phyloP scores from a whole-genome alignment of 92 coral and sea anemone genomes.

The Zoanthus sansibaricus region DNA sequence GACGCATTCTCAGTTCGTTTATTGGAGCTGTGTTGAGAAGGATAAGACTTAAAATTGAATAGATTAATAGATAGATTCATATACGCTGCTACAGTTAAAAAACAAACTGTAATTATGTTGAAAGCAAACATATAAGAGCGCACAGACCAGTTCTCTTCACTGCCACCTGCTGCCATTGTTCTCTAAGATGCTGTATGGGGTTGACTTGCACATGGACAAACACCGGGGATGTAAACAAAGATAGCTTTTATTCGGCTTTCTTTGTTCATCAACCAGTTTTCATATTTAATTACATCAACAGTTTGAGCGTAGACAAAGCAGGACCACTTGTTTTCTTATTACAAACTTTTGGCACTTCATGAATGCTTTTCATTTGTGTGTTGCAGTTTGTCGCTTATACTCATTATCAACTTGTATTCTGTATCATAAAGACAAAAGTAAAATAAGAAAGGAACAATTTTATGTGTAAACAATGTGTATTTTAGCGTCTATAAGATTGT shows the following conservation, averaged over 20 bases:
- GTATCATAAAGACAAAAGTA: not conserved
- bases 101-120: slow-evolving; percentile 24
- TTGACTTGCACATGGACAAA: slow-evolving; percentile 46
- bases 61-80: not conserved
- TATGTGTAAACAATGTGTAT: not conserved
- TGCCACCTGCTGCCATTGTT: slow-evolving; percentile 46
- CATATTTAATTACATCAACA: slow-evolving; percentile 42
- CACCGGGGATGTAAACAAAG: slow-evolving; percentile 40
- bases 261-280: slow-evolving; percentile 33
- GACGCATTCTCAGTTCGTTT: no score
- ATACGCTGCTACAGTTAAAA: slow-evolving; percentile 27
- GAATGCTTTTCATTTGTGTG: slow-evolving; percentile 5
- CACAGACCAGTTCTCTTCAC: not conserved
- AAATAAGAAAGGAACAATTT: not conserved
- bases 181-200: slow-evolving; percentile 7
- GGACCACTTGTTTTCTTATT: slow-evolving; percentile 18
- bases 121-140: slow-evolving; percentile 20
- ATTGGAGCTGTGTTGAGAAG: no score
- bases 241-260: slow-evolving; percentile 26
- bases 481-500: not conserved
- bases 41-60: not conserved
- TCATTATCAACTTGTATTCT: slow-evolving; percentile 5
- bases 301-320: slow-evolving; percentile 25
- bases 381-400: slow-evolving; percentile 7
- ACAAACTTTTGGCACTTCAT: slow-evolving; percentile 13